Conservation (phyloP, 2,797 vertebrate species). For the Myotis pilosus region DNA sequence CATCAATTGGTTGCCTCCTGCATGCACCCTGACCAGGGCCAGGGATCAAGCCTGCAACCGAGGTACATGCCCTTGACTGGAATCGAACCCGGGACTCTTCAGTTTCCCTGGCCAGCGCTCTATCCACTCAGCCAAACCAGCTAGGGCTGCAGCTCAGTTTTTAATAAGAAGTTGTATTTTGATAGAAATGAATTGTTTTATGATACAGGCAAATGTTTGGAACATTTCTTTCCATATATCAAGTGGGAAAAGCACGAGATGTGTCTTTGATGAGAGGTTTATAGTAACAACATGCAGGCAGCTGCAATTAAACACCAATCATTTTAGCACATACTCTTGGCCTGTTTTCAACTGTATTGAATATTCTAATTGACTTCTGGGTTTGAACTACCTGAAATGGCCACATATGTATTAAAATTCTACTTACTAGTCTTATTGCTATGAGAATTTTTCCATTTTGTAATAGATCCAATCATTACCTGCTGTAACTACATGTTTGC, state of each 20-base stretch:
- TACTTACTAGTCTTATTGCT: background rate
- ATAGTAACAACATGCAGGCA: background rate
- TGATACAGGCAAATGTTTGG: background rate
- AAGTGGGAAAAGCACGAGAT: background rate
- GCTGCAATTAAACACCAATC: conserved; percentile 1
- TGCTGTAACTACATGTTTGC: background rate
- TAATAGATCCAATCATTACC: background rate
- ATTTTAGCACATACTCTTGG: background rate
- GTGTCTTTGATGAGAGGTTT: background rate
- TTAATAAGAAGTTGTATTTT: conserved; percentile 40
- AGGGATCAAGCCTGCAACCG: too few species aligned
- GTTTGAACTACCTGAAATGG: conserved; percentile 26
- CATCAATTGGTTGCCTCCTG: too few species aligned
- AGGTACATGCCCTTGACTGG: too few species aligned
- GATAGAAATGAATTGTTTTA: conserved; percentile 41
- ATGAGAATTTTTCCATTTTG: conserved; percentile 25
- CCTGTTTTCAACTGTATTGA: conserved; percentile 29
- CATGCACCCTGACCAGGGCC: too few species aligned
- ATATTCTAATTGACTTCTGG: background rate
- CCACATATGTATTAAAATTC: conserved; percentile 7
- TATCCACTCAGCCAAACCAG: too few species aligned
- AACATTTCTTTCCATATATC: background rate
- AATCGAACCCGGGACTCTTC: too few species aligned
- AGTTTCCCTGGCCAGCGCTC: too few species aligned
- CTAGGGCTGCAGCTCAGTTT: background rate